These are phyloP conservation scores for Xiphophorus birchmanni DNA, from an alignment of 2,797 vertebrate genomes.

Conservation along the genomic window DNA sequence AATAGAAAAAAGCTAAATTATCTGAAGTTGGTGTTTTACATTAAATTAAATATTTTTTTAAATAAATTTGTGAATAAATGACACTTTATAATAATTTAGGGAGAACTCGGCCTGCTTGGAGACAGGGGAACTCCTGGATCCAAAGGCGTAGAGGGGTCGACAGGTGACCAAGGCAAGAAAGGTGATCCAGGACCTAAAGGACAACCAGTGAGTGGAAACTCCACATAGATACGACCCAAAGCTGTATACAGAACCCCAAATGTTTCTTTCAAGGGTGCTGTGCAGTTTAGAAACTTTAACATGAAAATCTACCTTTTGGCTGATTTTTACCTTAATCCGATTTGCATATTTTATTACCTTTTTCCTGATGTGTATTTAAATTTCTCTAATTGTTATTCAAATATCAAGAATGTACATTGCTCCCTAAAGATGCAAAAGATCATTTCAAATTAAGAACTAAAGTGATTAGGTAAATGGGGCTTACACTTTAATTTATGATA, in stretches of 20 bases:
- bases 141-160: slow-evolving; percentile 84
- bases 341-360: not conserved
- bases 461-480: not conserved
- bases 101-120: slow-evolving; percentile 88
- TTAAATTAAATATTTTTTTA: not conserved
- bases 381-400: not conserved
- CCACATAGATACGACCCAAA: not conserved
- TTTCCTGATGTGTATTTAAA: not conserved
- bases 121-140: slow-evolving; percentile 85
- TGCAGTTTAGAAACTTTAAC: not conserved
- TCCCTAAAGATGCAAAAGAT: not conserved
- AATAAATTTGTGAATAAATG: not conserved
- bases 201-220: slow-evolving; percentile 78
- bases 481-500: not conserved
- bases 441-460: not conserved
- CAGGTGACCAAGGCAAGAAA: slow-evolving; percentile 89
- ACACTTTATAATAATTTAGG: slow-evolving; percentile 73
- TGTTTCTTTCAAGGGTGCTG: not conserved
- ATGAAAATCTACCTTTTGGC: not conserved
- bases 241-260: not conserved
- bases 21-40: no score
- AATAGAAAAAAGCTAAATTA: not conserved
- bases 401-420: not conserved
- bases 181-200: slow-evolving; percentile 90
- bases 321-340: not conserved